These are phyloP conservation scores for Lasiurus borealis DNA, from an alignment of 2,113 vertebrate genomes.

Conservation along the genomic window DNA sequence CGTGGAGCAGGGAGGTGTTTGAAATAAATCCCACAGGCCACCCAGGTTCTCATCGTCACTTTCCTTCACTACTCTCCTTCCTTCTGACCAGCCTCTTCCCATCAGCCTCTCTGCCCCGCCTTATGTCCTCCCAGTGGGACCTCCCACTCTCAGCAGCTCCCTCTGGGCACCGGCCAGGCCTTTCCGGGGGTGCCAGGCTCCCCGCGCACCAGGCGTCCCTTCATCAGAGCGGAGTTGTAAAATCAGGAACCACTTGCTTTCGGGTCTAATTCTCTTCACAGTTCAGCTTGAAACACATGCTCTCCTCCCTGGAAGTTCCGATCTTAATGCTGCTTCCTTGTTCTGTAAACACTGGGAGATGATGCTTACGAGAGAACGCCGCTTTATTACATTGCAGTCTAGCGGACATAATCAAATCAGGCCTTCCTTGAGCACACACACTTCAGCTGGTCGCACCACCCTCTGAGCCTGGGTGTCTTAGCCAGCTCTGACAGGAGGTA, in stretches of 20 bases:
- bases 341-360: constrained; percentile 54
- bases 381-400: constrained; percentile 56
- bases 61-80: not conserved
- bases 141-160: not conserved
- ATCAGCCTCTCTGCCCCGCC: not conserved
- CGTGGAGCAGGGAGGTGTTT: not conserved
- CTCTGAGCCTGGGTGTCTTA: not conserved
- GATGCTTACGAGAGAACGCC: not conserved
- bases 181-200: not conserved
- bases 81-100: not conserved
- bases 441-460: not conserved
- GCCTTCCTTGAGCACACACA: not conserved
- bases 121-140: not conserved
- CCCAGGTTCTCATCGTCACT: not conserved
- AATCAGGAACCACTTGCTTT: not conserved
- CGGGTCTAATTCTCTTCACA: not conserved
- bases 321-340: constrained; percentile 53
- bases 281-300: not conserved
- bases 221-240: not conserved
- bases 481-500: accelerated
- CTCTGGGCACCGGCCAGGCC: accelerated
- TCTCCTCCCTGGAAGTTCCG: constrained; percentile 35
- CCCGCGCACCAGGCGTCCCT: not conserved
- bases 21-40: not conserved
- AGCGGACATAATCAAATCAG: constrained; percentile 60